Percentiles rank a stretch among this genome's conserved stretches.
phyloP scores from a whole-genome alignment of 2,797 vertebrate genomes.

The Huso huso region DNA sequence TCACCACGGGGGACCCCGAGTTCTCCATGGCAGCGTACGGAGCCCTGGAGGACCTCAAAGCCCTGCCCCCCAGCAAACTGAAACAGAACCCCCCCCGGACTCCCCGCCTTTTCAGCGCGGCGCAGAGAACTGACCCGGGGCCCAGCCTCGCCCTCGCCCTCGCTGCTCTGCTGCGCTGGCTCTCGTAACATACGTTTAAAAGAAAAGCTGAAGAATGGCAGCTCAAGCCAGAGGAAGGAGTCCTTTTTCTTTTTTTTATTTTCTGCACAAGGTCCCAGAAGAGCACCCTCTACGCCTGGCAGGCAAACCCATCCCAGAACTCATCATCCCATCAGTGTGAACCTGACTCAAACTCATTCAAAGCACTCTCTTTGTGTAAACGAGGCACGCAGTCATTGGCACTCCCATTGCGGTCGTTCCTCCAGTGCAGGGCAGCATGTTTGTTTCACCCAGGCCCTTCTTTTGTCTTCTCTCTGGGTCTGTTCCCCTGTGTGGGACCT shows the following conservation, averaged over 20 bases:
- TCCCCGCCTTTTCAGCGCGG: conserved; percentile 38
- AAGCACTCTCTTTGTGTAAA: no score
- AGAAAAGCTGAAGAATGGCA: conserved; percentile 20
- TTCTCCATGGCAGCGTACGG: conserved; percentile 71
- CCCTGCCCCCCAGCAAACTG: conserved; percentile 65
- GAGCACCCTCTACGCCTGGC: no score
- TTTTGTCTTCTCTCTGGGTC: no score
- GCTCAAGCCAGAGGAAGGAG: conserved; percentile 35
- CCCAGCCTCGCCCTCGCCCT: conserved; percentile 35
- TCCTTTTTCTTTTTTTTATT: conserved; percentile 16
- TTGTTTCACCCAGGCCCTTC: no score
- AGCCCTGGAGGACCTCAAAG: conserved; percentile 70
- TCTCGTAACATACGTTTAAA: conserved; percentile 24
- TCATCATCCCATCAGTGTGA: no score
- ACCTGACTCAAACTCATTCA: no score
- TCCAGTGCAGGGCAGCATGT: no score
- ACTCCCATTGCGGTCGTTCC: no score
- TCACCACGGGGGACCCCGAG: conserved; percentile 69
- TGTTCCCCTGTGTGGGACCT: no score
- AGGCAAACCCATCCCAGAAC: no score
- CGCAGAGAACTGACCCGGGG: conserved; percentile 16
- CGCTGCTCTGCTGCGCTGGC: conserved; percentile 48
- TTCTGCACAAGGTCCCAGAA: neutral
- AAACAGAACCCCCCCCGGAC: conserved; percentile 59
- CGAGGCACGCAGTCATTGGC: no score